Conservation (phyloP, 2,113 vertebrate species). For the Malurus alboscapulatus region DNA sequence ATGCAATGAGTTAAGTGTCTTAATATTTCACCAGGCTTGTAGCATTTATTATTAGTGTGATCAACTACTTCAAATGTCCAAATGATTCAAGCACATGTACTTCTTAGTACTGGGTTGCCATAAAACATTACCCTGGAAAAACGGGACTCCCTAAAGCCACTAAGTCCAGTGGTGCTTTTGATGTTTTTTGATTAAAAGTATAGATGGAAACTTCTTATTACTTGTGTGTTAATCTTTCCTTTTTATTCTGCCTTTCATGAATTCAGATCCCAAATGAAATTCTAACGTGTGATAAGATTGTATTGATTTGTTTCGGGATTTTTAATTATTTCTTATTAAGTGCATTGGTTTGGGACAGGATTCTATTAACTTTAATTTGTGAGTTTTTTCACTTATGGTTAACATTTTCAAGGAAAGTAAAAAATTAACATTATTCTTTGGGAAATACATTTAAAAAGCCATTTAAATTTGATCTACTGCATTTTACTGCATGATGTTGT, state of each 20-base stretch:
- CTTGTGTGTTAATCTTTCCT: background rate
- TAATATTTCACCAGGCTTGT: background rate
- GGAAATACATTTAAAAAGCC: background rate
- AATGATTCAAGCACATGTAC: background rate
- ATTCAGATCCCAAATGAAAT: background rate
- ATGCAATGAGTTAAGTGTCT: conserved; percentile 21
- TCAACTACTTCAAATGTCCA: background rate
- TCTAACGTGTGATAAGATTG: background rate
- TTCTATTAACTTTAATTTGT: background rate
- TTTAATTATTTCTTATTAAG: background rate
- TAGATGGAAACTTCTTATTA: background rate
- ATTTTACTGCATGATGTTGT: background rate
- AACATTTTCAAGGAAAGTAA: background rate
- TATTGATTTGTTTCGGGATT: background rate
- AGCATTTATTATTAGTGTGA: conserved; percentile 3
- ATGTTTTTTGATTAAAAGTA: conserved; percentile 35
- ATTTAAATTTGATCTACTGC: background rate
- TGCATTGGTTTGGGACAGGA: background rate
- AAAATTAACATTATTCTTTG: background rate
- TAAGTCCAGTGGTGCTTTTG: conserved; percentile 12
- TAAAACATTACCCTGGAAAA: conserved; percentile 50
- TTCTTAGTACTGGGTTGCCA: background rate
- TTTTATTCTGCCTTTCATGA: background rate
- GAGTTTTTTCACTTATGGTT: background rate
- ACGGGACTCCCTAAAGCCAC: background rate